Percentiles rank a stretch among this genome's conserved stretches.
phyloP scores from a whole-genome alignment of 2,113 vertebrate genomes.

The Sprattus sprattus region DNA sequence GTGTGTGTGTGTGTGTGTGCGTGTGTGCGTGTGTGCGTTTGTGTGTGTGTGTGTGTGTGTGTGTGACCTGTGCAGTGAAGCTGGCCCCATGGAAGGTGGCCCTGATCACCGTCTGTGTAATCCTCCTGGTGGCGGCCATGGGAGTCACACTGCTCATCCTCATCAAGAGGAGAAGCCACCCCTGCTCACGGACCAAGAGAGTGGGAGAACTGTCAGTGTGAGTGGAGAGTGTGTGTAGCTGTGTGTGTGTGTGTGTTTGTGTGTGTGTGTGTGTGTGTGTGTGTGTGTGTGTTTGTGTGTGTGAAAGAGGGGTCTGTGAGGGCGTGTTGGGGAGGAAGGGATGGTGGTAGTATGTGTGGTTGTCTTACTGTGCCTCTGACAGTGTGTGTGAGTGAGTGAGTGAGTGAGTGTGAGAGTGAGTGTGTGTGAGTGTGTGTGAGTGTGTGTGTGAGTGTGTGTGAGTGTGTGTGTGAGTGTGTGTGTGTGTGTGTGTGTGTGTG shows the following conservation, averaged over 20 bases:
- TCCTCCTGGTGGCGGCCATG: conserved; percentile 55
- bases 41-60: neutral
- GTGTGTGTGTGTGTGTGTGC: neutral
- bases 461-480: neutral
- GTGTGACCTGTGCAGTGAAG: conserved; percentile 32
- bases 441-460: neutral
- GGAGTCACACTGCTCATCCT: conserved; percentile 51
- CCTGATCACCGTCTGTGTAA: conserved; percentile 56
- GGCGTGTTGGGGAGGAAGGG: neutral
- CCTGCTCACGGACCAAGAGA: conserved; percentile 43
- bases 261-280: neutral
- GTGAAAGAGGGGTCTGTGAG: neutral
- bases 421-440: conserved; percentile 3
- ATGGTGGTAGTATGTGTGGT: neutral
- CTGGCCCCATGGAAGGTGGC: conserved; percentile 70
- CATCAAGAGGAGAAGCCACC: conserved; percentile 51
- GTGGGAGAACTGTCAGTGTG: conserved; percentile 66
- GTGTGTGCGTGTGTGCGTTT: neutral
- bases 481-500: neutral
- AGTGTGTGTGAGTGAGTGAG: too few relatives aligned
- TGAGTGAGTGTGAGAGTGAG: neutral
- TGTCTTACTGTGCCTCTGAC: too few relatives aligned
- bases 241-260: neutral
- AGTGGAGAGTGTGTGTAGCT: conserved; percentile 47
- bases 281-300: neutral